Evolutionary conservation across 2,888 invertebrate genomes (phyloP), one percentile per base, ranked within the genome.

Genomic region (Ennomos erosarius): DNA sequence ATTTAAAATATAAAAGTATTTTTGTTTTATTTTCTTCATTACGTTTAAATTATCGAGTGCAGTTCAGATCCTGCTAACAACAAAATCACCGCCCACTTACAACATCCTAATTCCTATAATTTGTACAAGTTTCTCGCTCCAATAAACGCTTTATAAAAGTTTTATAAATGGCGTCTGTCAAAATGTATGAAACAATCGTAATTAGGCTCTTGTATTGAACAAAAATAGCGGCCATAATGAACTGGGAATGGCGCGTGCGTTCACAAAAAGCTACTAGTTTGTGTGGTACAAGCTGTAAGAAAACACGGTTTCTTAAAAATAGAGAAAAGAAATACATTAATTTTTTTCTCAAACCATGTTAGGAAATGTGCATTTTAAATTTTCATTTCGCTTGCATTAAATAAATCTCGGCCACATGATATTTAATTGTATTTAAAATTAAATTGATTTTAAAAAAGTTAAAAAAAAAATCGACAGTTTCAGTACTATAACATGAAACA

Each of bases 121-220:
- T 75, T 72, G 5, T 26, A 67, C 70, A 75, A 76, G 71, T 73
- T 76, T 79, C 72, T 74, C 74, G 81, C 77, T 76, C 81, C 82
- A 82, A 84, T 87, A 84, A 82, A 62, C 66, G 44, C 64, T 65
- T 35, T 69, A 76, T 82, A 82, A 85, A 55, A 78, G 74, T 73
- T 76, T 90, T 85, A 91, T 87, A 92, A 91, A 90, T 92, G 79
- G 83, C 77, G 66, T 82, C 87, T 90, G 91, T 91, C 90, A 90
- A 90, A 90, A 90, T 84, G 84, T 82, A 81, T 75, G 82, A 84
- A 85, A 92, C 90, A 89, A 85, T 86, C 73, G 85, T 92, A 90
- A 92, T 91, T 88, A 88, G 85, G 69, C 84, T 85, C 86, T 91
- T 90, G 88, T 91, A 76, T 70, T 71, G 83, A 82, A 91, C 89